Percentiles rank a stretch among this genome's conserved stretches.
Evolutionary conservation across 2,797 vertebrate genomes (phyloP).

Genomic region (Sciaenops ocellatus): DNA sequence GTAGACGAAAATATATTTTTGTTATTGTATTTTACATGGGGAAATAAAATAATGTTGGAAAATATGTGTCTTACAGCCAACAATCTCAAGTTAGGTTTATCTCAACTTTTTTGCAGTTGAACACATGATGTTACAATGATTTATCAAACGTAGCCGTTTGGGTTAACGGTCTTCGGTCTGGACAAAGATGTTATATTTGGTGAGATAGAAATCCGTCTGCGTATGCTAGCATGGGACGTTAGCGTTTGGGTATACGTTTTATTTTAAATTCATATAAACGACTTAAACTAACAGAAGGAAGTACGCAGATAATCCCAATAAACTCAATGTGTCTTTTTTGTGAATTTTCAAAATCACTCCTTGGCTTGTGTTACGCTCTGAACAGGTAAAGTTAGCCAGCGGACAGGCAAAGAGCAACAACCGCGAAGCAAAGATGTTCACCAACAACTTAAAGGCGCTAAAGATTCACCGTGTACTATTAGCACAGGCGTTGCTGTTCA

Average conservation of each 20-base stretch:
- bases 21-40: fast-evolving
- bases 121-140: fast-evolving
- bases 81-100: fast-evolving
- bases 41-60: neutral
- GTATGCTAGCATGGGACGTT: neutral
- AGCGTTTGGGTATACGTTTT: neutral
- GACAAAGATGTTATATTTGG: slow-evolving; percentile 45
- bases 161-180: slow-evolving; percentile 17
- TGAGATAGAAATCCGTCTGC: slow-evolving; percentile 49
- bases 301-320: neutral
- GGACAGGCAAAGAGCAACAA: neutral
- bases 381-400: neutral
- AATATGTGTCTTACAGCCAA: neutral
- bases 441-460: neutral
- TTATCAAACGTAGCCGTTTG: neutral
- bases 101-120: fast-evolving
- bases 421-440: slow-evolving; percentile 9
- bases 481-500: neutral
- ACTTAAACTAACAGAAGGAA: neutral
- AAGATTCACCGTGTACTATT: neutral
- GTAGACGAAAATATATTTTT: neutral
- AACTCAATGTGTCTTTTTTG: fast-evolving
- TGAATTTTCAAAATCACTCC: fast-evolving
- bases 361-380: neutral
- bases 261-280: neutral